Conservation (phyloP, 2,888 invertebrate genomes). For the Nematopogon swammerdamellus region DNA sequence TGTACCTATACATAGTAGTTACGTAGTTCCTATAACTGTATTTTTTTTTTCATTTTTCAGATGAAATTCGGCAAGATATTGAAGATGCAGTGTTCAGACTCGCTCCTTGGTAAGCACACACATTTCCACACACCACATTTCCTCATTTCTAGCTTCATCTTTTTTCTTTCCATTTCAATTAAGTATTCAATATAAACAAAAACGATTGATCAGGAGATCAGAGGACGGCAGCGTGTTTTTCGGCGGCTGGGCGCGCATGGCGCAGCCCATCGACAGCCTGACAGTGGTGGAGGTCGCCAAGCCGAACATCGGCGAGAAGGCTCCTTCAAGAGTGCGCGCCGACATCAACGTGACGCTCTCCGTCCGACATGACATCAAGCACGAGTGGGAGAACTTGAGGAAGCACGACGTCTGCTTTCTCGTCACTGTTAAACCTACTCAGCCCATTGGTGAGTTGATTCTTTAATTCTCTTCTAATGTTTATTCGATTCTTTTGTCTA, state of each 20-base stretch:
- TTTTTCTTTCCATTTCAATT: too few species aligned
- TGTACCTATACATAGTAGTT: too few species aligned
- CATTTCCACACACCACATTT: too few species aligned
- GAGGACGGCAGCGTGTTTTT: conserved; percentile 86
- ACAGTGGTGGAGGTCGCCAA: conserved; percentile 93
- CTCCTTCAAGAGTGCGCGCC: conserved; percentile 93
- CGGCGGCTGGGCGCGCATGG: conserved; percentile 99
- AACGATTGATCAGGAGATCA: conserved; percentile 60
- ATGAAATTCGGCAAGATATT: too few species aligned
- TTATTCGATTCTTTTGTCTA: too few species aligned
- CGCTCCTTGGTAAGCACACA: conserved; percentile 78
- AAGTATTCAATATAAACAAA: too few species aligned
- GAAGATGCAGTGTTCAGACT: conserved; percentile 95
- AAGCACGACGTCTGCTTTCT: conserved; percentile 99
- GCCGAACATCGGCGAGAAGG: conserved; percentile 89
- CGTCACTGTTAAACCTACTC: conserved; percentile 83
- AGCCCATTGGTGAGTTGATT: conserved; percentile 76
- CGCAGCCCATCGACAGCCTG: conserved; percentile 89
- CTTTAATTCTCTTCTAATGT: conserved; percentile 6
- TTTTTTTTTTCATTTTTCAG: too few species aligned
- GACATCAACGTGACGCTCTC: conserved; percentile 92
- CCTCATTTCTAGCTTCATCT: too few species aligned
- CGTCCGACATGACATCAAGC: conserved; percentile 86
- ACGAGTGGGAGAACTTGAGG: conserved; percentile 94
- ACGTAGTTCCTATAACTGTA: too few species aligned